phyloP scores from a whole-genome alignment of 2,797 vertebrate genomes.

The Perdix hodgsoniae region DNA sequence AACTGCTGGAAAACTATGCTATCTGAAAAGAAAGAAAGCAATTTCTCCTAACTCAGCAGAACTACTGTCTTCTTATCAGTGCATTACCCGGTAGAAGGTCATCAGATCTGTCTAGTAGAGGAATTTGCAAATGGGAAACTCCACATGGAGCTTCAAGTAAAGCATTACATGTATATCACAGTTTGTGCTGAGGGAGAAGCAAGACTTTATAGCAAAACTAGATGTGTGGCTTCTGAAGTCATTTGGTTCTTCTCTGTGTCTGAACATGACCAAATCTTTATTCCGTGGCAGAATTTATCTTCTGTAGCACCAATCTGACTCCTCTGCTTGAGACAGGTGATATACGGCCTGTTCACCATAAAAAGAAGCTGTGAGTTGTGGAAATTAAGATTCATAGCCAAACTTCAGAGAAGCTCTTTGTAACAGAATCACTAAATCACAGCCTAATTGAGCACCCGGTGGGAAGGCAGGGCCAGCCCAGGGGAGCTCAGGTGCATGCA shows the following conservation, averaged over 20 bases:
- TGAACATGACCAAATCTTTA: background rate
- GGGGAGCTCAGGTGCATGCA: too few species aligned
- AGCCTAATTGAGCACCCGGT: too few species aligned
- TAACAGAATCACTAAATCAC: too few species aligned
- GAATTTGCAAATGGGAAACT: background rate
- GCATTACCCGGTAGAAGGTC: background rate
- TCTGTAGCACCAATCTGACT: background rate
- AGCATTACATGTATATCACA: fast-evolving
- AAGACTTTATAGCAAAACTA: background rate
- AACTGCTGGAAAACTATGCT: background rate
- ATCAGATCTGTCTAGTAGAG: background rate
- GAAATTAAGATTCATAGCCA: background rate
- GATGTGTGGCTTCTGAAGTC: background rate
- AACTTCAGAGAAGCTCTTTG: background rate
- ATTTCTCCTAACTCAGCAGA: background rate
- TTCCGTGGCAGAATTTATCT: background rate
- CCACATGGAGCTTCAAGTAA: background rate
- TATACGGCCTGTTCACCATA: background rate
- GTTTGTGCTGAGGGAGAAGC: background rate
- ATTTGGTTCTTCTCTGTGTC: background rate
- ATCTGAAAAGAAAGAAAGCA: background rate
- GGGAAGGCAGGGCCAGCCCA: too few species aligned
- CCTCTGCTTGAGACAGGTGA: background rate
- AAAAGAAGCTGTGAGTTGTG: background rate
- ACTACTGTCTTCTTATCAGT: background rate